Percentiles rank a stretch among this genome's conserved stretches.
Conservation (phyloP, 1,140 invertebrate genomes). For the Drosophila ficusphila region DNA sequence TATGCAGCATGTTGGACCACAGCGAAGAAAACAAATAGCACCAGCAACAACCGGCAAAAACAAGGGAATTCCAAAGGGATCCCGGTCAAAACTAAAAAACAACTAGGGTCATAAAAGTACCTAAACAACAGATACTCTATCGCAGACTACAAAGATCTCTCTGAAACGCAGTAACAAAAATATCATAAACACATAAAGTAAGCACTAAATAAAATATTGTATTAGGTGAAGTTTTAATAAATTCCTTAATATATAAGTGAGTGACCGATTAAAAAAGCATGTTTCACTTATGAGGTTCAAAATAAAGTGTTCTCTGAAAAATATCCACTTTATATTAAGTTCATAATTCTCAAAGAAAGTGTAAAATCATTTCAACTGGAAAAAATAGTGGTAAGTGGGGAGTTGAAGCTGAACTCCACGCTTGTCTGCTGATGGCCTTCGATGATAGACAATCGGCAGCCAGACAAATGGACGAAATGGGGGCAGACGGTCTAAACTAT, state of each 20-base stretch:
- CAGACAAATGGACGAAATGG: slow-evolving; percentile 18
- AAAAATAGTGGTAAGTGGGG: slow-evolving; percentile 7
- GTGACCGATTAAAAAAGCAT: too few species aligned
- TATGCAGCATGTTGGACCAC: slow-evolving; percentile 55
- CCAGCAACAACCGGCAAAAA: slow-evolving; percentile 23
- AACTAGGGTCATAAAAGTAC: background rate
- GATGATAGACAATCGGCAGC: slow-evolving; percentile 77
- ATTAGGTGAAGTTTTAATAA: too few species aligned
- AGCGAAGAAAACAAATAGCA: slow-evolving; percentile 24
- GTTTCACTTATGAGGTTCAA: too few species aligned
- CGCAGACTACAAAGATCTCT: too few species aligned
- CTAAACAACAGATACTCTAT: background rate
- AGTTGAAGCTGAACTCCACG: slow-evolving; percentile 1
- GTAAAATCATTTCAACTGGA: background rate
- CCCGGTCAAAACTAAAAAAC: slow-evolving; percentile 3
- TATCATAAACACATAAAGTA: background rate
- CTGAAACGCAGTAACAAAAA: too few species aligned
- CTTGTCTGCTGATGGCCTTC: slow-evolving; percentile 55
- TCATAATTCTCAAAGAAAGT: background rate
- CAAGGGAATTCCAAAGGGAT: background rate
- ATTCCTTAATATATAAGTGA: too few species aligned
- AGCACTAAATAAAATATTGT: too few species aligned
- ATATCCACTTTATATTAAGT: too few species aligned
- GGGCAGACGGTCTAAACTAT: background rate
- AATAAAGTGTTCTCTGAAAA: too few species aligned